Percentiles rank a stretch among this genome's conserved stretches.
phyloP scores from a whole-genome alignment of 2,888 invertebrate genomes.

The Theodoxus fluviatilis region DNA sequence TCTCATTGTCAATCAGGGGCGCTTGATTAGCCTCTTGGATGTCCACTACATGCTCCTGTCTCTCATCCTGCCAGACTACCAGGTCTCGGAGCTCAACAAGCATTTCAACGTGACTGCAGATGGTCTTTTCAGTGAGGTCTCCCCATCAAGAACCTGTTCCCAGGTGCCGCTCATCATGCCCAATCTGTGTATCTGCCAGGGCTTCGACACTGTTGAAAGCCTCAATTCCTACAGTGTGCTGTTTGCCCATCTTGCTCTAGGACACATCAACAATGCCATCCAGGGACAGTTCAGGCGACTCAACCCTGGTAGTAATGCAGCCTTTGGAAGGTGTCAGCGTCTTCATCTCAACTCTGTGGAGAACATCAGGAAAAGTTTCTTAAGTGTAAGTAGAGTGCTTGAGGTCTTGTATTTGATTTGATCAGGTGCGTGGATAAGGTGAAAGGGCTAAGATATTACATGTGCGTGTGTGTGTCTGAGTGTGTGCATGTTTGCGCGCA shows the following conservation, averaged over 20 bases:
- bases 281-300: slow-evolving; percentile 36
- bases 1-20: slow-evolving; percentile 41
- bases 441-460: too few relatives aligned
- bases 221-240: slow-evolving; percentile 36
- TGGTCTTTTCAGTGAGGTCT: slow-evolving; percentile 40
- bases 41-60: slow-evolving; percentile 43
- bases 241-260: slow-evolving; percentile 46
- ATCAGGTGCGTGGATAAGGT: too few relatives aligned
- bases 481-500: background rate
- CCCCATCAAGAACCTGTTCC: slow-evolving; percentile 40
- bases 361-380: slow-evolving; percentile 37
- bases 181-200: slow-evolving; percentile 52
- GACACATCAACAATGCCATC: slow-evolving; percentile 46
- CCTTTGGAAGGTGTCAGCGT: slow-evolving; percentile 42
- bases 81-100: slow-evolving; percentile 28
- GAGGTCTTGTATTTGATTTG: too few relatives aligned
- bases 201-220: slow-evolving; percentile 35
- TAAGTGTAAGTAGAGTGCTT: slow-evolving; percentile 28
- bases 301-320: slow-evolving; percentile 14
- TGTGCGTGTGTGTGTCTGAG: background rate
- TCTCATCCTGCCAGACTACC: slow-evolving; percentile 19
- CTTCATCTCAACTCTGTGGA: slow-evolving; percentile 34
- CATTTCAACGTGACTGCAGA: slow-evolving; percentile 35
- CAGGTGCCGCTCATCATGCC: slow-evolving; percentile 46
- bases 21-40: slow-evolving; percentile 46